Base-by-base conservation (phyloP, 2,888 invertebrate species). In the Epinotia brunnichana region DNA sequence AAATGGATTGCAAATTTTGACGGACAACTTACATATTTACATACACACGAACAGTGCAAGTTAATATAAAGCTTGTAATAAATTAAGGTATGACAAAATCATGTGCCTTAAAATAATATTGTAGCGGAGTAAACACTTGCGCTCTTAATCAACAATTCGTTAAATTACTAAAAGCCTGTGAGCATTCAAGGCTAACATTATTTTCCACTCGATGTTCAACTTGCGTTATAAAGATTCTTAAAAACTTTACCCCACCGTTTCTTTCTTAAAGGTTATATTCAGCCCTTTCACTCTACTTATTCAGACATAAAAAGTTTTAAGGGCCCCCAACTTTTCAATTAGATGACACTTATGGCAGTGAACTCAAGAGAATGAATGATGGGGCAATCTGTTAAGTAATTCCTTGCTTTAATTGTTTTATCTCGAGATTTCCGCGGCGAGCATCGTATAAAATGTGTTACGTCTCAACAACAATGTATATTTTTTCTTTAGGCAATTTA, bases 321-420 rank as follows among this genome's bases (percentile, higher is more conserved):
- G 71, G 67, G 61, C 60, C 60, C 21, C 53, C 35, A 72, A 72
- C 71, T 72, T 67, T 72, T 72, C 71, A 72, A 72, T 72, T 72
- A 72, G 61, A 67, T 35, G 67, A 72, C 67, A 72, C 71, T 68
- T 62, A 72, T 68, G 72, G 56, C 56, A 61, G 67, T 62, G 67
- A 51, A 39, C 35, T 57, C 48, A 56, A 56, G 56, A 71, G 48
- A 68, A 72, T 68, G 72, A 56, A 51, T 67, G 29, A 67, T 54
- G 67, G 21, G 44, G 56, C 59, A 68, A 72, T 61, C 62, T 61
- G 61, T 68, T 41, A 41, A 61, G 61, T 61, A 53, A 67, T 57
- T 70, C 70, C 57, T 70, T 64, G 53, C 64, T 64, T 53, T 29
- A 60, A 59, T 51, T 66, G 66, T 39, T 64, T 64, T 35, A 57